Conservation (phyloP, 2,797 vertebrate genomes). For the Aphelocoma californica region DNA sequence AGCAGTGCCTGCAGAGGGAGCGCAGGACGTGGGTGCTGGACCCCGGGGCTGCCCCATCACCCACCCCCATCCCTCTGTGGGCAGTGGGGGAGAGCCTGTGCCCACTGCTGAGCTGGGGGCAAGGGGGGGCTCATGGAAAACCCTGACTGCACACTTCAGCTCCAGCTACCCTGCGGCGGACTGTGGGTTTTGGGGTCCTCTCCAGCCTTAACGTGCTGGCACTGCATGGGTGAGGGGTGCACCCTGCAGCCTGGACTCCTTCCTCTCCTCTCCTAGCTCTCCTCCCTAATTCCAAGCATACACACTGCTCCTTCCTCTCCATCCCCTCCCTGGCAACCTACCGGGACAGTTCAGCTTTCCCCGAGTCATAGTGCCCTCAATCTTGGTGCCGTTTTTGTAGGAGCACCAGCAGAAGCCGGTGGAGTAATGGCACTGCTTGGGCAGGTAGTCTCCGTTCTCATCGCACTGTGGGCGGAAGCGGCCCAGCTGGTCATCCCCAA, state of each 20-base stretch:
- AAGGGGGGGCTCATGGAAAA: neutral
- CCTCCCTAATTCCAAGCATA: neutral
- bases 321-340: conserved; percentile 44
- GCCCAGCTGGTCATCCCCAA: conserved; percentile 63
- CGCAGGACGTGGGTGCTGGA: neutral
- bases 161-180: fast-evolving
- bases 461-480: conserved; percentile 83
- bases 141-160: neutral
- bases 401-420: conserved; percentile 93
- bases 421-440: conserved; percentile 85
- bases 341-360: conserved; percentile 68
- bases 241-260: neutral
- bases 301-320: neutral
- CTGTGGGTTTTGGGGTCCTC: neutral
- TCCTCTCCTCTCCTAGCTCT: neutral
- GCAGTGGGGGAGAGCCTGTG: neutral
- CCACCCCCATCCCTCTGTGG: neutral
- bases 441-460: conserved; percentile 81
- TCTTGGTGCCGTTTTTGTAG: conserved; percentile 79
- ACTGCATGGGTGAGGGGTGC: neutral
- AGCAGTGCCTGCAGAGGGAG: neutral
- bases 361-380: conserved; percentile 77
- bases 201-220: neutral
- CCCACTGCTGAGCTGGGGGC: neutral
- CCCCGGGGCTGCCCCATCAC: neutral